Evolutionary conservation across 2,888 invertebrate genomes (phyloP).

Genomic region (Ophioninae sp.): DNA sequence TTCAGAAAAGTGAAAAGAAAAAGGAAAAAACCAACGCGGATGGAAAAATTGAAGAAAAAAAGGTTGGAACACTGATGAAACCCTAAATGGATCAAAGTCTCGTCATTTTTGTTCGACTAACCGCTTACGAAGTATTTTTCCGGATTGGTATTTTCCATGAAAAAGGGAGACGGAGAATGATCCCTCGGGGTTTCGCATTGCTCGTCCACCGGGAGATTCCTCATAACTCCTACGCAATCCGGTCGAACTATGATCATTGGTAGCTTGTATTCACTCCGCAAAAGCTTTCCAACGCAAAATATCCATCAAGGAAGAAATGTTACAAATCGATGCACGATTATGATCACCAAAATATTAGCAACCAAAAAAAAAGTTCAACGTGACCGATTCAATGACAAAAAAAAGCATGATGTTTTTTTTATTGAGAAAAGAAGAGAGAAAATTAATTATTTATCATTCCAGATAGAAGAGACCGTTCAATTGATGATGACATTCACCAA

Average conservation of each 20-base stretch:
- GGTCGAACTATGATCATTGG: constrained; percentile 87
- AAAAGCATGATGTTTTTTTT: no score
- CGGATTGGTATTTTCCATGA: constrained; percentile 85
- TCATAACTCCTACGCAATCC: constrained; percentile 85
- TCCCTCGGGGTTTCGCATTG: constrained; percentile 84
- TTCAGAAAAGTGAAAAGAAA: constrained; percentile 28
- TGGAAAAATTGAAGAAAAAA: no score
- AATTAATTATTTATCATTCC: constrained; percentile 1
- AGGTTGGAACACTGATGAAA: no score
- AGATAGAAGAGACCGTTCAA: not conserved
- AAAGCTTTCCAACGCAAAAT: constrained; percentile 82
- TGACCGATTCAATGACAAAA: no score
- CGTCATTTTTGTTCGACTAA: constrained; percentile 74
- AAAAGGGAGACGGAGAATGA: constrained; percentile 85
- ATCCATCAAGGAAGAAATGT: not conserved
- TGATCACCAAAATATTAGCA: not conserved
- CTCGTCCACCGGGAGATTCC: constrained; percentile 84
- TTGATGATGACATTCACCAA: constrained; percentile 80
- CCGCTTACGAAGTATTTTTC: constrained; percentile 86
- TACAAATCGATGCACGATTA: not conserved
- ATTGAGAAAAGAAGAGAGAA: not conserved
- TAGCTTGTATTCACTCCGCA: constrained; percentile 86
- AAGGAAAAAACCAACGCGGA: constrained; percentile 56
- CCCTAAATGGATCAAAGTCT: constrained; percentile 49
- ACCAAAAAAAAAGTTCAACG: no score